Conservation (phyloP, 2,113 vertebrate genomes). For the Heptranchias perlo region DNA sequence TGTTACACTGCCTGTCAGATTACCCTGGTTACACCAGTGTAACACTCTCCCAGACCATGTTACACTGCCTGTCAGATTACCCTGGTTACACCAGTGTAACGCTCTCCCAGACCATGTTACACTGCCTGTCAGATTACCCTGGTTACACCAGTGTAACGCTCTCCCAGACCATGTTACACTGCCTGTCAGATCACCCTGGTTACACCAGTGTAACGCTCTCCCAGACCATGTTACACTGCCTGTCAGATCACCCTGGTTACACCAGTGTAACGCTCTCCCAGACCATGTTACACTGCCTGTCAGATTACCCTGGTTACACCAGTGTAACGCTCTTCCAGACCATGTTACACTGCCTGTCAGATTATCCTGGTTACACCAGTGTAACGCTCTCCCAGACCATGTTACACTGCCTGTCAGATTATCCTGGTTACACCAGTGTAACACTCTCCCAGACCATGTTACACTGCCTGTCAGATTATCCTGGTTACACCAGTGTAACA, state of each 20-base stretch:
- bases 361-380: too few species aligned
- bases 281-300: background rate
- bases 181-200: too few species aligned
- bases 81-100: background rate
- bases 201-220: background rate
- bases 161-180: background rate
- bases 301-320: too few species aligned
- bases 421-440: too few species aligned
- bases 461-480: background rate
- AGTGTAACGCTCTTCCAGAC: background rate
- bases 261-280: background rate
- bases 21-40: too few species aligned
- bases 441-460: background rate
- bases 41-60: background rate
- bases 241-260: too few species aligned
- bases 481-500: background rate
- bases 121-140: background rate
- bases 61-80: background rate
- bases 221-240: background rate
- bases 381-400: background rate
- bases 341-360: background rate
- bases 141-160: background rate
- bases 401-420: background rate
- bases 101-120: background rate
- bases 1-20: background rate